phyloP scores from a whole-genome alignment of 2,888 invertebrate species.

The Apoda limacodes region DNA sequence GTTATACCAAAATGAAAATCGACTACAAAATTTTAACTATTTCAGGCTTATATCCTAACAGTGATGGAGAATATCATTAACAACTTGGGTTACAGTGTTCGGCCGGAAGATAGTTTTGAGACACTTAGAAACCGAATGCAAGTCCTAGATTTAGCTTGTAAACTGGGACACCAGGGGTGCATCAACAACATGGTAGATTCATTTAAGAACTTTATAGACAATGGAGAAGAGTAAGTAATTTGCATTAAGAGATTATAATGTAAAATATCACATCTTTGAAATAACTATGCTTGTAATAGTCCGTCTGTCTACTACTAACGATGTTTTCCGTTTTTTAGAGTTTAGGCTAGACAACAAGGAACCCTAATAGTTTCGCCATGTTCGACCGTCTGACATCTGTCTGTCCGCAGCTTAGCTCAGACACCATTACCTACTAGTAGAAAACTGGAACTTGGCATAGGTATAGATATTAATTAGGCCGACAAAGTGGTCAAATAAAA shows the following conservation, averaged over 20 bases:
- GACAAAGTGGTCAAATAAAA: no score
- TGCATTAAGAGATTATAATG: background rate
- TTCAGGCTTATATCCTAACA: constrained; percentile 31
- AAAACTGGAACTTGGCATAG: no score
- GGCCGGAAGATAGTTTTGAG: constrained; percentile 40
- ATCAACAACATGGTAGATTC: constrained; percentile 29
- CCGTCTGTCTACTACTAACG: no score
- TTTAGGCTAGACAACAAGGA: no score
- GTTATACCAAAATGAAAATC: no score
- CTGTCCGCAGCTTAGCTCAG: no score
- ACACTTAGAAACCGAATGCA: constrained; percentile 69
- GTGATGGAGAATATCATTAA: constrained; percentile 41
- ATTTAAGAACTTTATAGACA: constrained; percentile 34
- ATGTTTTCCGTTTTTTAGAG: no score
- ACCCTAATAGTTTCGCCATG: no score
- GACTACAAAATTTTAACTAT: no score
- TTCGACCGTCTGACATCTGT: no score
- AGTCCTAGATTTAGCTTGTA: constrained; percentile 73
- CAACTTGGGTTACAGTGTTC: constrained; percentile 56
- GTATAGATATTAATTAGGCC: no score
- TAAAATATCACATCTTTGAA: background rate
- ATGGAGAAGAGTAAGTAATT: constrained; percentile 38
- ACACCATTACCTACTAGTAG: no score
- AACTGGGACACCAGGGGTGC: constrained; percentile 69
- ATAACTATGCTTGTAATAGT: background rate